Conservation (phyloP, 2,113 vertebrate genomes). For the Thinocorus orbignyianus region DNA sequence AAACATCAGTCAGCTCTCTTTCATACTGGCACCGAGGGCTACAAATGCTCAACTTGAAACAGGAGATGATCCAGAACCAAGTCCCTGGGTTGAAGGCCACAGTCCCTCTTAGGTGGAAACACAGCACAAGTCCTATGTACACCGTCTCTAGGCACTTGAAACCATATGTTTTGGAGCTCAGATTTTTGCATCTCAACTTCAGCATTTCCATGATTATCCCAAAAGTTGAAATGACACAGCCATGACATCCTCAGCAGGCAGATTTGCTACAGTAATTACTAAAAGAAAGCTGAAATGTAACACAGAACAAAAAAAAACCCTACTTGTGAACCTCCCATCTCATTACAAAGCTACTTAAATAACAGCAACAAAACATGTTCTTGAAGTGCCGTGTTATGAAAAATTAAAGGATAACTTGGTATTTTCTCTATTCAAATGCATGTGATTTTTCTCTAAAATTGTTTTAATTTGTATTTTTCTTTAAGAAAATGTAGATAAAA, state of each 20-base stretch:
- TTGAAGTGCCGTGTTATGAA: neutral
- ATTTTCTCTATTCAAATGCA: neutral
- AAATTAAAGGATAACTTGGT: neutral
- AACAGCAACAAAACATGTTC: neutral
- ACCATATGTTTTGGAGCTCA: neutral
- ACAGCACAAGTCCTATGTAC: neutral
- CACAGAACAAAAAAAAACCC: neutral
- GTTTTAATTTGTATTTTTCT: neutral
- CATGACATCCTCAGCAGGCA: neutral
- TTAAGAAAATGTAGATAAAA: neutral
- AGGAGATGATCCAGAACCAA: neutral
- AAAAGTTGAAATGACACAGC: neutral
- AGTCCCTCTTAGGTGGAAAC: neutral
- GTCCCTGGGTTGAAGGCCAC: neutral
- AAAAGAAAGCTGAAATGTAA: neutral
- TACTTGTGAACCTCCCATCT: neutral
- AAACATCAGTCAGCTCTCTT: neutral
- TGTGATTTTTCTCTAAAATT: neutral
- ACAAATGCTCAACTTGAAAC: neutral
- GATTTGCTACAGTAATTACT: neutral
- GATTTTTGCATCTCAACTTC: neutral
- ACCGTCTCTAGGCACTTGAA: neutral
- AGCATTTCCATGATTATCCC: neutral
- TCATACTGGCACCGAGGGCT: fast-evolving
- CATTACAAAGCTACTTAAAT: neutral